phyloP scores from a whole-genome alignment of 2,113 vertebrate genomes.

The Odocoileus virginianus region DNA sequence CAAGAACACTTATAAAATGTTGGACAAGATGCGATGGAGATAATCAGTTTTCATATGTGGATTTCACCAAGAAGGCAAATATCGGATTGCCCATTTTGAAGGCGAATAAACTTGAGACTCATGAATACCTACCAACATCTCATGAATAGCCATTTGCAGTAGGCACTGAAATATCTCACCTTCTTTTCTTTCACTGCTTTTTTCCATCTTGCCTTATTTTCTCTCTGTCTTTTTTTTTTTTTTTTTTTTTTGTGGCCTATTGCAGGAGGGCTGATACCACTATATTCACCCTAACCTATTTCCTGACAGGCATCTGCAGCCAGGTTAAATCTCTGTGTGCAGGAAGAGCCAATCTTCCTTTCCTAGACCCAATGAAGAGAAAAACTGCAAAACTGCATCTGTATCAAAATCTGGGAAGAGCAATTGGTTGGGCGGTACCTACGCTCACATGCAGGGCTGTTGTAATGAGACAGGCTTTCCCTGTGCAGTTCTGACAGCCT shows the following conservation, averaged over 20 bases:
- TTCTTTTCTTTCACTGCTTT: background rate
- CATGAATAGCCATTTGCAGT: background rate
- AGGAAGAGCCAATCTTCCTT: constrained; percentile 30
- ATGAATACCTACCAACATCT: background rate
- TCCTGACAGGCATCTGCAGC: background rate
- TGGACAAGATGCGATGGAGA: background rate
- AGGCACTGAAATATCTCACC: background rate
- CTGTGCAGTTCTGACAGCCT: constrained; percentile 39
- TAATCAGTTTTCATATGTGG: background rate
- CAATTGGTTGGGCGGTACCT: constrained; percentile 30
- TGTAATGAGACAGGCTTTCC: constrained; percentile 52
- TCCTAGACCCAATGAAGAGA: constrained; percentile 2
- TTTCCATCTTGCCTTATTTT: background rate
- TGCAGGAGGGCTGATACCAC: background rate
- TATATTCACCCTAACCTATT: background rate
- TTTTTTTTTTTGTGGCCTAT: background rate
- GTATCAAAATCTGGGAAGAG: constrained; percentile 11
- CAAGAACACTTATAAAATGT: background rate
- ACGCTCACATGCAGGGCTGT: constrained; percentile 33
- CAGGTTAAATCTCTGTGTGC: background rate
- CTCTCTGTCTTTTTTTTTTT: too few species aligned
- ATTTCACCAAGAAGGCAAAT: background rate
- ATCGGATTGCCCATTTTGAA: background rate
- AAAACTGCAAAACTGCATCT: constrained; percentile 33
- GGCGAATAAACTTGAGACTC: background rate